Base-by-base conservation (phyloP, 2,888 invertebrate species). In the Leptopilina drosophilae region DNA sequence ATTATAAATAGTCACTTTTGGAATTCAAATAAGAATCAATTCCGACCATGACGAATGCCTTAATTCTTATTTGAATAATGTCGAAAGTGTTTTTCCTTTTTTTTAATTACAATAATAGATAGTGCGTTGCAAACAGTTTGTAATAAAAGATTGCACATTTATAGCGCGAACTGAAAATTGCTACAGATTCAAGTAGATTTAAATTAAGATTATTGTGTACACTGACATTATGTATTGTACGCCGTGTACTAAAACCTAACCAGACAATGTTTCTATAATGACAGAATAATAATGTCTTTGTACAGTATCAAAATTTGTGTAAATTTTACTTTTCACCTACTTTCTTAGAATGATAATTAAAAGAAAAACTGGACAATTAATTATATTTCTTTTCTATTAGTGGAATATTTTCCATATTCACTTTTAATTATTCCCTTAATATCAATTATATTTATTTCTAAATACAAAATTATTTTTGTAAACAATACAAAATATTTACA, bases 281-380 rank as follows among this genome's bases (percentile, higher is more conserved):
- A 82, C 69, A 77, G 83, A 82, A 85, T 49, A 84, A 82, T 86
- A 85, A 85, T 80, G 81, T 82, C 85, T 88, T 87, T 86, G 79
- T 85, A 87, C 78, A 81, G 40, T 82, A 67, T 56, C 56, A 53
- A 76, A 64, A 46, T 33, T 77, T 76, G 12, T 9, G 49, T 77
- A 46, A n/a, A 33, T 64, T 78, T 73, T 56, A 2, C 40, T n/a
- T 11, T 49, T 33, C 53, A 12, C 56, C 56, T 12, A 76, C 42
- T 56, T 59, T n/a, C 12, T 14, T 59, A 6, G 7, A n/a, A 14
- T 56, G 5, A 33, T 33, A 33, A 33, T 33, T 33, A 2, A 2
- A 33, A 33, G n/a, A 33, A 5, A 33, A 20, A 20, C 1, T 33
- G 0, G 33, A 33, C 3, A 33, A 33, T 26, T 26, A 26, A 26